Percentiles rank a stretch among this genome's conserved stretches.
Conservation (phyloP, 2,113 vertebrate genomes). For the Solenodon paradoxus region DNA sequence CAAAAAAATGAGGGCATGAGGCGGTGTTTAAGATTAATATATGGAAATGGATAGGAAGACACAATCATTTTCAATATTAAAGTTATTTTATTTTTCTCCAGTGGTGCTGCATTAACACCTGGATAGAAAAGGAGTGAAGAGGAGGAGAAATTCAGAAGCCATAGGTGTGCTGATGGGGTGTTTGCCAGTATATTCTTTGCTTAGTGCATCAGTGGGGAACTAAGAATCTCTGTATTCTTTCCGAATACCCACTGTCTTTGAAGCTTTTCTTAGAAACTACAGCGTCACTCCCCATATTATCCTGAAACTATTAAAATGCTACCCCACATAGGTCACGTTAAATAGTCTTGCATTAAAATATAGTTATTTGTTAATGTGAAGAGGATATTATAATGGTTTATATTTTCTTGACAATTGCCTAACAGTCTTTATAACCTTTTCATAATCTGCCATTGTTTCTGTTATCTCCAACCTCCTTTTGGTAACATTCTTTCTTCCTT, state of each 20-base stretch:
- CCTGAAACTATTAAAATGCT: background rate
- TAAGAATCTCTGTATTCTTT: background rate
- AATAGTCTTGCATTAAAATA: background rate
- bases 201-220: background rate
- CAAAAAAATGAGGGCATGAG: background rate
- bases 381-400: background rate
- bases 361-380: background rate
- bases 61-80: background rate
- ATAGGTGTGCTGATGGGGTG: background rate
- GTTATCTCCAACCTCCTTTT: background rate
- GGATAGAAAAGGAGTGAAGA: background rate
- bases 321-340: background rate
- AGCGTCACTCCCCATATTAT: background rate
- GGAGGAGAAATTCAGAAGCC: background rate
- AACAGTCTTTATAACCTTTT: background rate
- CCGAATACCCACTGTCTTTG: background rate
- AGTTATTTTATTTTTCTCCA: background rate
- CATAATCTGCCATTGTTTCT: background rate
- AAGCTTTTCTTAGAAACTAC: background rate
- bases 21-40: background rate
- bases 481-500: background rate
- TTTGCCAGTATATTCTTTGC: background rate
- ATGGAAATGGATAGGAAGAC: background rate
- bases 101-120: background rate
- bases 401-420: background rate